Base-by-base conservation (phyloP, 2,888 invertebrate species). In the Acleris cristana region DNA sequence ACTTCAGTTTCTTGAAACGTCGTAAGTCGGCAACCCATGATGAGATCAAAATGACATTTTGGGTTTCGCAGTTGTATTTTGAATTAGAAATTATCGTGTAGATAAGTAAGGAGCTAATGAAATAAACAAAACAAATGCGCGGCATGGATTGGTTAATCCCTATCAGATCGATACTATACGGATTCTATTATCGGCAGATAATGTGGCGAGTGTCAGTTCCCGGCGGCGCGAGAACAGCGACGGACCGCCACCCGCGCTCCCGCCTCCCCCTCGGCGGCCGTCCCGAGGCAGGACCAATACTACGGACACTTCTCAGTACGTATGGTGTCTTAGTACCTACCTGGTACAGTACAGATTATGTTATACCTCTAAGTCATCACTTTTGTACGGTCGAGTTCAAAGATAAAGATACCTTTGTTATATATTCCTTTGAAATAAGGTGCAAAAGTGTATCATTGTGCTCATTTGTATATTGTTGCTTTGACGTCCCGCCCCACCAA, bases 191-290 rank as follows among this genome's bases (percentile, higher is more conserved):
- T 69, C 64, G 10, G 45, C 72, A 89, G 92, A 92, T 90, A 91
- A 88, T 87, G 86, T 76, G 56, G 80, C 81, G 45, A 79, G 76
- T 65, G 81, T 76, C 76, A 90, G 89, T 88, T 76, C 77, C 44
- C 87, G 89, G 2, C 81, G 89, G 60, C 83, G 89, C 60, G 89
- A 90, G 71, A 90, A 90, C 58, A 73, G 69, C 45, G 89, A 90
- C 76, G 89, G 84, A 55, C 87, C 89, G 21, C 90, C 89, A 48
- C 92, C 92, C 7, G 89, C 90, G 52, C 76, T 92, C 57, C 92
- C 92, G 16, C 92, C 92, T 51, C 92, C 92, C 30, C 92, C 92
- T 3, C 78, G 91, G 60, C 89, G 88, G 69, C 87, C 89, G 1
- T 83, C 89, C 30, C 82, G 91, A 71, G 82, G 82, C 54, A 78